Conservation (phyloP, 2,888 invertebrate species). For the Macaria notata region DNA sequence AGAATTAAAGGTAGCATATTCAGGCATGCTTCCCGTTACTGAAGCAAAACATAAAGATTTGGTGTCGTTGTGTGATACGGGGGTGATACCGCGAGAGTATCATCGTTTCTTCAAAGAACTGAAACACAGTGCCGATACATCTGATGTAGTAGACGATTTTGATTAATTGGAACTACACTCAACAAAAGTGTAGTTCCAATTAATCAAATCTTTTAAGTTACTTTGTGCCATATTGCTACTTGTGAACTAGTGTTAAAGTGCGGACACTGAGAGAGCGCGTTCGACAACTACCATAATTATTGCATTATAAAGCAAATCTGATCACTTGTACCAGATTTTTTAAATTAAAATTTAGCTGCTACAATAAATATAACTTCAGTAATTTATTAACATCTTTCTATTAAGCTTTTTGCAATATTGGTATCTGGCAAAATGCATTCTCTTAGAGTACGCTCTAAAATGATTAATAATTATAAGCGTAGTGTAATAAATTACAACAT, state of each 20-base stretch:
- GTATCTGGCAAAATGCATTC: conserved; percentile 6
- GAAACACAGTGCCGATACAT: conserved; percentile 7
- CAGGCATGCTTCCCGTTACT: conserved; percentile 11
- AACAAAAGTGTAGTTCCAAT: conserved; percentile 4
- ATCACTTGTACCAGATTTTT: conserved; percentile 3
- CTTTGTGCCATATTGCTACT: conserved; percentile 6
- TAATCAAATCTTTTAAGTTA: conserved; percentile 3
- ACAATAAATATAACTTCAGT: conserved; percentile 6
- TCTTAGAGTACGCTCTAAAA: conserved; percentile 4
- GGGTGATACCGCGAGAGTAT: conserved; percentile 17
- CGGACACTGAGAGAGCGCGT: conserved; percentile 5
- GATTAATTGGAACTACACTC: conserved; percentile 5
- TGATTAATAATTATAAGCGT: conserved; percentile 2
- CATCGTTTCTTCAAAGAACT: conserved; percentile 14
- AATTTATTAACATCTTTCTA: conserved; percentile 5
- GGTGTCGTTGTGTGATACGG: conserved; percentile 10
- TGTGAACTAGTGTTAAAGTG: conserved; percentile 4
- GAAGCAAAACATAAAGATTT: conserved; percentile 24
- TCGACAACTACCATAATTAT: conserved; percentile 5
- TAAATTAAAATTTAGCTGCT: conserved; percentile 5
- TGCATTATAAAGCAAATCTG: conserved; percentile 4
- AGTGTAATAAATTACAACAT: conserved; percentile 3
- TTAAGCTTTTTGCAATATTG: conserved; percentile 4
- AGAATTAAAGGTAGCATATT: conserved; percentile 14
- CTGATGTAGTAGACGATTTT: conserved; percentile 3